Conservation (phyloP, 2,888 invertebrate species). For the Melanargia galathea region DNA sequence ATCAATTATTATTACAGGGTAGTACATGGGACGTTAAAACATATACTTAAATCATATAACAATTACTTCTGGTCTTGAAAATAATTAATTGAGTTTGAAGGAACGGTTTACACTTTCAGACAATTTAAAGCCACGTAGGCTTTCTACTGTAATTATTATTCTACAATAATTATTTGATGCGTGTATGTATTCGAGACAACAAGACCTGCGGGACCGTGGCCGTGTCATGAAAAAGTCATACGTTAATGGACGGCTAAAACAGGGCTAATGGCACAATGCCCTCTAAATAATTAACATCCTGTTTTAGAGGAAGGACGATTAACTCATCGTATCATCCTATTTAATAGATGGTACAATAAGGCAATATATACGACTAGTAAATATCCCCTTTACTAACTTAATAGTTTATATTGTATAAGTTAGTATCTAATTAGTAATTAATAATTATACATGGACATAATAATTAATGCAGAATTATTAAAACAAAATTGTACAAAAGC, state of each 20-base stretch:
- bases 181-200: not conserved
- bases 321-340: not conserved
- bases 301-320: conserved; percentile 6
- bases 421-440: too few species aligned
- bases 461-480: too few species aligned
- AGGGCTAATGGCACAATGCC: conserved; percentile 6
- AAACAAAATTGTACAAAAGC: not conserved
- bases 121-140: too few species aligned
- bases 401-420: too few species aligned
- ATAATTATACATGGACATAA: too few species aligned
- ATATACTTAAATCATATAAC: not conserved
- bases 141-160: too few species aligned
- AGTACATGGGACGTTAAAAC: conserved; percentile 3
- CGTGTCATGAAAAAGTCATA: conserved; percentile 4
- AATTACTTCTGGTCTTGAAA: not conserved
- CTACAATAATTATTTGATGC: too few species aligned
- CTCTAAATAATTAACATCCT: conserved; percentile 17
- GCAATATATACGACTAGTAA: not conserved
- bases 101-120: too few species aligned
- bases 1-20: conserved; percentile 15
- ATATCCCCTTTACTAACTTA: not conserved
- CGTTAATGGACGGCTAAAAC: conserved; percentile 1
- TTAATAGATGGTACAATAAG: not conserved
- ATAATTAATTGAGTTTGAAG: not conserved
- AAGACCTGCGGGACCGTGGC: not conserved